Percentiles rank a stretch among this genome's conserved stretches.
Evolutionary conservation across 1,140 invertebrate species (phyloP).

Genomic region (Elymnias hypermnestra): DNA sequence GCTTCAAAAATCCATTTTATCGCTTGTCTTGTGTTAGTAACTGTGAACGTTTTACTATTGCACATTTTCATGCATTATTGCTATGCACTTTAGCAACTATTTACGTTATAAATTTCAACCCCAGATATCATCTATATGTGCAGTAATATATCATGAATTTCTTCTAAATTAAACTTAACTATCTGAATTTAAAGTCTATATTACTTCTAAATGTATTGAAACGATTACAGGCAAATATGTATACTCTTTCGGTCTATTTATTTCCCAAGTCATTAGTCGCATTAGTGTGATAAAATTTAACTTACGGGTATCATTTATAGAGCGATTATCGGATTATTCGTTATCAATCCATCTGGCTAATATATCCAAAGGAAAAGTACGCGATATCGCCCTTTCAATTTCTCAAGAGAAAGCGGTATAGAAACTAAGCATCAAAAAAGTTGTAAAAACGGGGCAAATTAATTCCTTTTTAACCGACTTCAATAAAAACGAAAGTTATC

Average conservation of each 20-base stretch:
- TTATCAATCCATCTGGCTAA: too few relatives aligned
- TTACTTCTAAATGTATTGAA: constrained; percentile 9
- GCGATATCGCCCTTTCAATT: too few relatives aligned
- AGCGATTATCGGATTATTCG: too few relatives aligned
- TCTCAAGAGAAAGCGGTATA: too few relatives aligned
- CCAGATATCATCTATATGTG: constrained; percentile 14
- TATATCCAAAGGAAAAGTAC: too few relatives aligned
- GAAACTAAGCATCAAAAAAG: too few relatives aligned
- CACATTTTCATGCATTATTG: constrained; percentile 36
- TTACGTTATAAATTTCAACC: constrained; percentile 28
- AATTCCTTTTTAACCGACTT: too few relatives aligned
- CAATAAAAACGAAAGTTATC: too few relatives aligned
- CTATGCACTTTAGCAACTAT: constrained; percentile 34
- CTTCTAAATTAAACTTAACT: constrained; percentile 9
- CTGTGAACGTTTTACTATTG: constrained; percentile 26
- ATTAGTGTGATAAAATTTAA: constrained; percentile 12
- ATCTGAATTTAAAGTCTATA: constrained; percentile 11
- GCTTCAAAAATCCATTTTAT: constrained; percentile 9
- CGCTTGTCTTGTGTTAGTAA: neutral
- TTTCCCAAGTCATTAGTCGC: constrained; percentile 22
- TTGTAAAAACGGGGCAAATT: too few relatives aligned
- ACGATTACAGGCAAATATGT: constrained; percentile 13
- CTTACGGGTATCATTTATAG: too few relatives aligned
- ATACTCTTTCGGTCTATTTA: constrained; percentile 33
- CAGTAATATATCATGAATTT: too few relatives aligned